A percentile compares a stretch with the other conserved stretches of the same genome.
phyloP scores from a whole-genome alignment of 2,113 vertebrate species.

The cattle (Bos taurus) region ARS-UCD2.0 NC_037356.1:42436001-42436500 shows the following conservation, averaged over 20 bases:
- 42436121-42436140: slow-evolving; percentile 91
- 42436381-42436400: slow-evolving; percentile 38
- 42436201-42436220: not conserved
- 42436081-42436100: slow-evolving; percentile 88
- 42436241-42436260: not conserved
- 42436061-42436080: slow-evolving; percentile 94
- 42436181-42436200: not conserved
- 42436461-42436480: not conserved
- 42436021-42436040: slow-evolving; percentile 87
- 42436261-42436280: slow-evolving; percentile 26
- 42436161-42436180: slow-evolving; percentile 87
- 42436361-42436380: slow-evolving; percentile 41
- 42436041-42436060: slow-evolving; percentile 94
- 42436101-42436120: slow-evolving; percentile 88
- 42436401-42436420: slow-evolving; percentile 58
- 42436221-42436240: not conserved
- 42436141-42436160: slow-evolving; percentile 92
- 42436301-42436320: slow-evolving; percentile 38
- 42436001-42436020: slow-evolving; percentile 92
- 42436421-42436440: slow-evolving; percentile 33
- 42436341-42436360: not conserved
- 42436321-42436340: not conserved
- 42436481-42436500: slow-evolving; percentile 19
- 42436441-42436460: slow-evolving; percentile 8
- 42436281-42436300: slow-evolving; percentile 43